Evolutionary conservation across 2,888 invertebrate species (phyloP).

Genomic region (Oxytorus armatus): DNA sequence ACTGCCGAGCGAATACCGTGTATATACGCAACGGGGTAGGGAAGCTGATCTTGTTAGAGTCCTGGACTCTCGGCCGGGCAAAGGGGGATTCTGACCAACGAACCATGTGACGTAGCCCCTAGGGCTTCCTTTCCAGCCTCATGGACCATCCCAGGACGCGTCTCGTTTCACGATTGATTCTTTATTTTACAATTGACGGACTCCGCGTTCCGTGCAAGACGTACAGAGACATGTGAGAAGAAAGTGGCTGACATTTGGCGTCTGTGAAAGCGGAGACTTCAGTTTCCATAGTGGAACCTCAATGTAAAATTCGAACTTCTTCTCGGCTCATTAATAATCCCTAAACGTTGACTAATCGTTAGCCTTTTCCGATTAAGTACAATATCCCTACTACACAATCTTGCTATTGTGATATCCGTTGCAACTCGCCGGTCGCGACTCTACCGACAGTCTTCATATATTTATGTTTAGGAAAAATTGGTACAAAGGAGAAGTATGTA

Average conservation of each 20-base stretch:
- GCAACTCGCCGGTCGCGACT: too few relatives aligned
- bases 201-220: conserved; percentile 24
- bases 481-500: too few relatives aligned
- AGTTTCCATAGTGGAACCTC: too few relatives aligned
- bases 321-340: too few relatives aligned
- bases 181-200: conserved; percentile 83
- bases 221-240: conserved; percentile 1
- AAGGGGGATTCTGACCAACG: conserved; percentile 81
- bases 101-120: conserved; percentile 77
- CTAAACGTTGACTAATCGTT: too few relatives aligned
- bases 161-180: conserved; percentile 84
- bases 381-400: background rate
- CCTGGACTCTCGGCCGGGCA: conserved; percentile 65
- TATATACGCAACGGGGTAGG: conserved; percentile 74
- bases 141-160: conserved; percentile 74
- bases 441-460: too few relatives aligned
- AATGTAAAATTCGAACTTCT: too few relatives aligned
- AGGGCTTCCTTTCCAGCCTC: conserved; percentile 74
- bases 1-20: conserved; percentile 46
- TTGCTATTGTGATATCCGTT: too few relatives aligned
- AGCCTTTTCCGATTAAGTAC: too few relatives aligned
- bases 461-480: too few relatives aligned
- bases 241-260: too few relatives aligned
- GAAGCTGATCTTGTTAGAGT: conserved; percentile 82
- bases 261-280: too few relatives aligned